A percentile compares a stretch with the other conserved stretches of the same genome.
phyloP scores from a whole-genome alignment of 2,888 invertebrate species.

The Lasius fuliginosus region DNA sequence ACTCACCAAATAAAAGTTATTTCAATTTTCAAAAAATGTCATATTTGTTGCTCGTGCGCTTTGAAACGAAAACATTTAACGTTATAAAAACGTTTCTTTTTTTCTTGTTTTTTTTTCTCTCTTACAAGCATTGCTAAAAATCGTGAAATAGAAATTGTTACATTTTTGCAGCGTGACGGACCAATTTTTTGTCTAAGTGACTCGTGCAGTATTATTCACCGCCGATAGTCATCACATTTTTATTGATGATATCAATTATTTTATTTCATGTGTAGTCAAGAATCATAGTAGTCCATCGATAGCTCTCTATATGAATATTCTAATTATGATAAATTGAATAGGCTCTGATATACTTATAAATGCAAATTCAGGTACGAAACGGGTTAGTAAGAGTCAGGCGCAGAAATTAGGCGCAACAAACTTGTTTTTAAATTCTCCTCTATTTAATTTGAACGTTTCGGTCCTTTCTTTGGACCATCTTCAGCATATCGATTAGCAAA shows the following conservation, averaged over 20 bases:
- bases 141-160: slow-evolving; percentile 10
- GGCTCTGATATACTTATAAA: too few species aligned
- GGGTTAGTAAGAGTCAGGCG: too few species aligned
- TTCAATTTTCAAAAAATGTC: slow-evolving; percentile 3
- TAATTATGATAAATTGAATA: too few species aligned
- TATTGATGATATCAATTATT: not conserved
- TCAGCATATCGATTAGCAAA: too few species aligned
- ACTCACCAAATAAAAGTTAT: slow-evolving; percentile 1
- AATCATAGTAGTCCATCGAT: not conserved
- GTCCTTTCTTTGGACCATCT: too few species aligned
- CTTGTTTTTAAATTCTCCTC: too few species aligned
- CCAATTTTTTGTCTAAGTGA: not conserved
- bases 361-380: too few species aligned
- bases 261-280: not conserved
- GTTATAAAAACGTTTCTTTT: not conserved
- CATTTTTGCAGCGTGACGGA: not conserved
- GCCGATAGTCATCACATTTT: not conserved
- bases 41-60: not conserved
- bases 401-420: too few species aligned
- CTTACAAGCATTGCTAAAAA: not conserved
- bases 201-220: not conserved
- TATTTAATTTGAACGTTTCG: too few species aligned
- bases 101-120: slow-evolving; percentile 7
- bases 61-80: slow-evolving; percentile 5
- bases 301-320: not conserved